These are phyloP conservation scores for Ochlodes sylvanus DNA, from an alignment of 2,888 invertebrate species.

Conservation along the genomic window DNA sequence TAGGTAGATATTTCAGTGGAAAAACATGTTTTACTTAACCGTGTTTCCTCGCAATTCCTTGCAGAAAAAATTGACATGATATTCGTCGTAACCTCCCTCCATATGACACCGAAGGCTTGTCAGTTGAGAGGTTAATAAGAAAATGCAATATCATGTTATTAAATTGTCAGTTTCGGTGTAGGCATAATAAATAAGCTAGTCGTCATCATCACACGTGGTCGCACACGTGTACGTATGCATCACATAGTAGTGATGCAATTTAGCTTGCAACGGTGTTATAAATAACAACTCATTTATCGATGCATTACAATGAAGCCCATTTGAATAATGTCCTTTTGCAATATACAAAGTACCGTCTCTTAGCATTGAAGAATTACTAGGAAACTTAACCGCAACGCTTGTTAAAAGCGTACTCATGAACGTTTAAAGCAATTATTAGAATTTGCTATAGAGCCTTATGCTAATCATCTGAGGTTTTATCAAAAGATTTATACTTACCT, in stretches of 20 bases:
- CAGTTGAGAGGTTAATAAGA: not conserved
- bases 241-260: slow-evolving; percentile 3
- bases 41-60: no score
- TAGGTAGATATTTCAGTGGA: no score
- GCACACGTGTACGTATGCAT: slow-evolving; percentile 6
- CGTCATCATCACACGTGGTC: not conserved
- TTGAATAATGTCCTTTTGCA: slow-evolving; percentile 11
- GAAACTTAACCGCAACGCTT: not conserved
- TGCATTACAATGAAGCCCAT: slow-evolving; percentile 8
- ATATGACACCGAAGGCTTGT: no score
- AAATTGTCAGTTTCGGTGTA: not conserved
- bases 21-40: no score
- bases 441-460: no score
- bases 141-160: not conserved
- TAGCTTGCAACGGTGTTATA: slow-evolving; percentile 7
- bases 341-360: not conserved
- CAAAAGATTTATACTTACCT: no score
- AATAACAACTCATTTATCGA: slow-evolving; percentile 21
- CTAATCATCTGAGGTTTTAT: no score
- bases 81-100: no score
- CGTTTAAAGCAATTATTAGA: no score
- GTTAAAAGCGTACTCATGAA: no score
- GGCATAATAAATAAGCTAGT: not conserved
- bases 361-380: slow-evolving; percentile 1
- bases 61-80: no score